Evolutionary conservation across 2,113 vertebrate genomes (phyloP), one percentile per base, ranked within the genome.

Genomic region (Beaufortia kweichowensis): DNA sequence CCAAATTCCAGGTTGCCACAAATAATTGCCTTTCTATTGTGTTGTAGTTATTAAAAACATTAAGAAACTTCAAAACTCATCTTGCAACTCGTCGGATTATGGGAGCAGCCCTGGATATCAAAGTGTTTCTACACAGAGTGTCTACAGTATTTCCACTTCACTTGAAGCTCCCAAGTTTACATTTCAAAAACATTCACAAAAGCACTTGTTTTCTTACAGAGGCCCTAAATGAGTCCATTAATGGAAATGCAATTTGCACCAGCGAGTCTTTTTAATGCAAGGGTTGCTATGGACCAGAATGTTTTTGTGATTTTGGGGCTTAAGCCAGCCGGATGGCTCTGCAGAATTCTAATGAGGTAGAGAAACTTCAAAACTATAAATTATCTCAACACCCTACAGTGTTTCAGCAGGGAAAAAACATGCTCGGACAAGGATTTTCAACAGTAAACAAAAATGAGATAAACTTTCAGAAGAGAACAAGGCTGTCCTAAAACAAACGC

Each of bases 341-440:
- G 24, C 57, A 29, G 71, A 74, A 74, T 74, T 74, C 57, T 74
- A 74, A 74, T 61, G 29, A 74, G 57, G 33, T 28, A 1, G 57
- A 61, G 41, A 74, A 74, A 74, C 71, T 48, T 61, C 19, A 61
- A 74, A 74, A 74, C 71, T 61, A 74, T 74, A 62, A 61, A 74
- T 74, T 61, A 74, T 61, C 29, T 35, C 19, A 11, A 46, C 35
- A 46, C 24, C 57, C 70, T 61, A 57, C 53, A 71, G 69, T 41
- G 69, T 8, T 56, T 61, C 5, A 74, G 41, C 4, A 28, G 3
- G 8, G 39, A 12, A 15, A 61, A 61, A n/a, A 73, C 56, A 57
- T 8, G 1, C 53, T 19, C 2, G 3, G 46, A 28, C 48, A 53
- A 21, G 48, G 48, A 53, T 21, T 57, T 71, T 56, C 23, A 71